Percentiles rank a stretch among this genome's conserved stretches.
Conservation (phyloP, 2,113 vertebrate species). For the Sterna hirundo region DNA sequence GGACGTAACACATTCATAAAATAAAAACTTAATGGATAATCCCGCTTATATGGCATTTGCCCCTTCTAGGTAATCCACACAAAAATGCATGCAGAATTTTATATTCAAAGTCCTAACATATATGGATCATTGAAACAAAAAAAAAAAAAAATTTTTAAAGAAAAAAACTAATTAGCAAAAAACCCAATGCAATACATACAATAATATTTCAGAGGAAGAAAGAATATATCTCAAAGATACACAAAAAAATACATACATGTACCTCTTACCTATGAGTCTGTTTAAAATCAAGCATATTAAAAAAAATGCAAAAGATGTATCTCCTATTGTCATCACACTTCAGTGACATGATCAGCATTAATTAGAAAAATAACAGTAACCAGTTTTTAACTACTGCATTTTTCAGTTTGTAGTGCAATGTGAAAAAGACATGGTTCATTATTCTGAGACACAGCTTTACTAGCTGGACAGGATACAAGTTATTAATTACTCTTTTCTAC, state of each 20-base stretch:
- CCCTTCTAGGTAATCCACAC: neutral
- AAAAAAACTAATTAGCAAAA: neutral
- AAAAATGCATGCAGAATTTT: neutral
- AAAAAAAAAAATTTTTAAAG: neutral
- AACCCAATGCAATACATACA: neutral
- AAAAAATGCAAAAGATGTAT: neutral
- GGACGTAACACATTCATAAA: neutral
- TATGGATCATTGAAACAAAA: neutral
- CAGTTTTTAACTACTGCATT: neutral
- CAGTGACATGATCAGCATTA: neutral
- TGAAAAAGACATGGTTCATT: neutral
- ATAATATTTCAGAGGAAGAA: neutral
- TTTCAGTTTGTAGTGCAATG: neutral
- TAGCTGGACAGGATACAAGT: slow-evolving; percentile 16
- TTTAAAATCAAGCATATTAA: neutral
- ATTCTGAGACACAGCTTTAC: neutral
- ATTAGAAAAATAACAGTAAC: neutral
- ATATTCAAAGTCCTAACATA: neutral
- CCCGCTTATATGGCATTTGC: neutral
- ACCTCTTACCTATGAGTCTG: neutral
- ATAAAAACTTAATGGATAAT: neutral
- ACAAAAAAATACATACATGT: neutral
- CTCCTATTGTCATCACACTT: neutral
- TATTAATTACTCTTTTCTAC: slow-evolving; percentile 25
- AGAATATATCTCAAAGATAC: neutral